These are phyloP conservation scores for Vultur gryphus DNA, from an alignment of 2,797 vertebrate genomes.

Conservation along the genomic window DNA sequence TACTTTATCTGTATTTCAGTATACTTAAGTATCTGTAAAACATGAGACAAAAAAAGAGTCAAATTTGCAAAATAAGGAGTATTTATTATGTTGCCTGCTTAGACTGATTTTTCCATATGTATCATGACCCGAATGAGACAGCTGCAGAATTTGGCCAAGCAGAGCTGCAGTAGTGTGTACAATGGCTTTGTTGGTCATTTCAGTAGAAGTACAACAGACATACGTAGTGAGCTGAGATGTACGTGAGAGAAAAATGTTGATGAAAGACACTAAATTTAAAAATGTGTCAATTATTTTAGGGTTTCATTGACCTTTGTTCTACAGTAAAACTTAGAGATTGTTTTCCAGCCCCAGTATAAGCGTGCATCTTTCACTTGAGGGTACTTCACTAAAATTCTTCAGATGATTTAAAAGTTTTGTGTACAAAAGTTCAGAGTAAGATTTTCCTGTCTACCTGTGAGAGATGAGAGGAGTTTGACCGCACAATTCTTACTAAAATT, in stretches of 20 bases:
- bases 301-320: background rate
- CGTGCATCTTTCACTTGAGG: background rate
- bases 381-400: background rate
- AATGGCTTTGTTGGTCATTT: background rate
- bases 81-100: background rate
- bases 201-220: background rate
- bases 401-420: background rate
- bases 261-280: background rate
- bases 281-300: background rate
- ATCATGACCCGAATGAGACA: background rate
- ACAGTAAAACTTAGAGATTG: background rate
- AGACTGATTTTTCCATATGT: background rate
- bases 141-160: background rate
- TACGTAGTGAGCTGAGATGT: background rate
- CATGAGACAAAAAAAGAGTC: background rate
- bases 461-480: background rate
- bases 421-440: background rate
- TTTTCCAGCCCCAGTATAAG: background rate
- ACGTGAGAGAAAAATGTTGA: rapidly evolving
- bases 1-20: background rate
- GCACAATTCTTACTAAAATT: background rate
- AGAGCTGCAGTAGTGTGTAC: background rate
- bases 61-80: background rate
- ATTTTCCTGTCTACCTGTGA: background rate
- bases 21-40: background rate